A percentile compares a stretch with the other conserved stretches of the same genome.
Conservation (phyloP, 2,888 invertebrate species). For the Noctua janthe region DNA sequence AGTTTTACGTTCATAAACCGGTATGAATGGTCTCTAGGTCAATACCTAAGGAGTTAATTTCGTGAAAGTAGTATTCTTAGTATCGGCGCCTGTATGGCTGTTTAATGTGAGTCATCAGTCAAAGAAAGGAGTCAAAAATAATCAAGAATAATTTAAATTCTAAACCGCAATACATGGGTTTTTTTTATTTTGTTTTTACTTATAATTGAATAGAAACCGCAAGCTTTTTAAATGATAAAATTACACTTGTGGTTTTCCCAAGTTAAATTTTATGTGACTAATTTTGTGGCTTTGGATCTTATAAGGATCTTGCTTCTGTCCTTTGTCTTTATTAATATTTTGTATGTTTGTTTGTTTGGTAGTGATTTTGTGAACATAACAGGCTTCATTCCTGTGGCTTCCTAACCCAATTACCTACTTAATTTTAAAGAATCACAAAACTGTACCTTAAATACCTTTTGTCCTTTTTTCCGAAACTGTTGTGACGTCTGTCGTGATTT, state of each 20-base stretch:
- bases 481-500: background rate
- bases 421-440: background rate
- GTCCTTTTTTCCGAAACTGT: background rate
- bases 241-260: slow-evolving; percentile 23
- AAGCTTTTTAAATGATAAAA: background rate
- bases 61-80: slow-evolving; percentile 48
- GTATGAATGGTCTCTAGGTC: slow-evolving; percentile 25
- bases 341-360: background rate
- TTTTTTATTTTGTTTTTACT: slow-evolving; percentile 8
- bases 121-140: slow-evolving; percentile 11
- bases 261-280: background rate
- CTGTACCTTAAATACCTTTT: background rate
- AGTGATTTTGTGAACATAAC: background rate
- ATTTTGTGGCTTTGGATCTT: background rate
- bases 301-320: background rate
- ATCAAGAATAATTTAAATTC: slow-evolving; percentile 12
- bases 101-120: slow-evolving; percentile 31
- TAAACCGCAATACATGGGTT: slow-evolving; percentile 15
- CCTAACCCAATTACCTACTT: slow-evolving; percentile 20
- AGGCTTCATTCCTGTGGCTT: slow-evolving; percentile 17
- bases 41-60: slow-evolving; percentile 13
- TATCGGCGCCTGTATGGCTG: background rate
- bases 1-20: slow-evolving; percentile 18
- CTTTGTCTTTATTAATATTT: background rate
- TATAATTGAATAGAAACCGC: slow-evolving; percentile 33